These are phyloP conservation scores for Aporophyla lueneburgensis DNA, from an alignment of 2,888 invertebrate species.

Conservation along the genomic window DNA sequence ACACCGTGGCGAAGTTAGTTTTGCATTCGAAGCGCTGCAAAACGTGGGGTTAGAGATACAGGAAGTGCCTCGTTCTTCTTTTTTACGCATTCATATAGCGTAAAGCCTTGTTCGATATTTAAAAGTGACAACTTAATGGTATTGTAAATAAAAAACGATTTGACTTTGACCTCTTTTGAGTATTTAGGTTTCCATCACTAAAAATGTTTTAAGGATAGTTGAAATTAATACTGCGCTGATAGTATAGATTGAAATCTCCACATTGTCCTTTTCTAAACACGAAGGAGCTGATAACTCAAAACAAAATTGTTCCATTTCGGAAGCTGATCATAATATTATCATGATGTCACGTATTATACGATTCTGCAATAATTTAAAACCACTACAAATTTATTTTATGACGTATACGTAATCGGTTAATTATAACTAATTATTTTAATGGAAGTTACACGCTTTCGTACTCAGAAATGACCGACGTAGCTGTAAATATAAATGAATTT, in stretches of 20 bases:
- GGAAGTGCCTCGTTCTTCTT: slow-evolving; percentile 5
- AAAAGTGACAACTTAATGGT: background rate
- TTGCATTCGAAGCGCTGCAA: slow-evolving; percentile 68
- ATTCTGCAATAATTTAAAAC: background rate
- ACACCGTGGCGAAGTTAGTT: slow-evolving; percentile 69
- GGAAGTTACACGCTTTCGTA: slow-evolving; percentile 45
- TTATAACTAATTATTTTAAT: slow-evolving; percentile 49
- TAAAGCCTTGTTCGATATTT: background rate
- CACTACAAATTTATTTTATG: slow-evolving; percentile 10
- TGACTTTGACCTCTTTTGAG: background rate
- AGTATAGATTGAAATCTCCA: background rate
- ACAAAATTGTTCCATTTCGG: background rate
- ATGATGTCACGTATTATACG: background rate
- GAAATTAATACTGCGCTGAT: background rate
- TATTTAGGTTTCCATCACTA: background rate
- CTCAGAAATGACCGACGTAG: slow-evolving; percentile 25
- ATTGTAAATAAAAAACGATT: background rate
- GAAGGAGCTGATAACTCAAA: background rate
- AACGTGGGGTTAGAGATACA: slow-evolving; percentile 49
- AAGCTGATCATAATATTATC: background rate
- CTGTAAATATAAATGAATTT: slow-evolving; percentile 32
- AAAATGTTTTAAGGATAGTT: background rate
- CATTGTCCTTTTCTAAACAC: too few relatives aligned
- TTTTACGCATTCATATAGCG: background rate
- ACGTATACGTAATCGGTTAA: slow-evolving; percentile 31